Base-by-base conservation (phyloP, 2,113 vertebrate species). In the Pardalotus punctatus region DNA sequence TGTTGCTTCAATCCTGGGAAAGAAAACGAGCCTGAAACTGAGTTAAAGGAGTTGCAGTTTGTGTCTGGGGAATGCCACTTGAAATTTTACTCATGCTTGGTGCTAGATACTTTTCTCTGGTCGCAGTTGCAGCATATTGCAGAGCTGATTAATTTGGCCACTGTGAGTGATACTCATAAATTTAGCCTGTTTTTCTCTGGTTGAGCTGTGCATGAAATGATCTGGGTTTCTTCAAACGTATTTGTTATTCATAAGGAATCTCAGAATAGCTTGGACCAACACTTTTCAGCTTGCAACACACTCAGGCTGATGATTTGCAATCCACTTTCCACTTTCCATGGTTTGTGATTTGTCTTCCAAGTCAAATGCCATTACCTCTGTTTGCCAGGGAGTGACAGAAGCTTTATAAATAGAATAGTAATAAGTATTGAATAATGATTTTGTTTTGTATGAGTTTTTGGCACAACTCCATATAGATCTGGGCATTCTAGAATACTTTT, bases 191-290 rank as follows among this genome's bases (percentile, higher is more conserved):
- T 88, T 90, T 94, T 77, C 74, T 86, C 88, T 48, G 35, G 38
- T 88, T 93, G 85, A 96, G 53, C 74, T 85, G 81, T 80, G 73
- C 38, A 47, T 93, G 64, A 94, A 85, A 72, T 82, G 54, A 80
- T 94, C 84, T 90, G 87, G 45, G 27, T 86, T 93, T 93, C 85
- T 95, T 95, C 92, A 94, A 76, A 66, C 0, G 1, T 81, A 66
- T 82, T 96, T 95, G 93, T 95, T 95, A 91, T 96, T 94, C 62
- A 77, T 94, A 90, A 80, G 60, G 40, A 85, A 88, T 94, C 92
- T 90, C 78, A 66, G 85, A 91, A 93, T 58, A 93, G 66, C 86
- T 96, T 77, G 74, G 79, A 78, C 66, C 35, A 62, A 88, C 14
- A 27, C 16, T 90, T 82, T 94, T 78, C 81, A 86, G 79, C 51